phyloP scores from a whole-genome alignment of 2,797 vertebrate genomes.

The Aselliscus stoliczkanus region DNA sequence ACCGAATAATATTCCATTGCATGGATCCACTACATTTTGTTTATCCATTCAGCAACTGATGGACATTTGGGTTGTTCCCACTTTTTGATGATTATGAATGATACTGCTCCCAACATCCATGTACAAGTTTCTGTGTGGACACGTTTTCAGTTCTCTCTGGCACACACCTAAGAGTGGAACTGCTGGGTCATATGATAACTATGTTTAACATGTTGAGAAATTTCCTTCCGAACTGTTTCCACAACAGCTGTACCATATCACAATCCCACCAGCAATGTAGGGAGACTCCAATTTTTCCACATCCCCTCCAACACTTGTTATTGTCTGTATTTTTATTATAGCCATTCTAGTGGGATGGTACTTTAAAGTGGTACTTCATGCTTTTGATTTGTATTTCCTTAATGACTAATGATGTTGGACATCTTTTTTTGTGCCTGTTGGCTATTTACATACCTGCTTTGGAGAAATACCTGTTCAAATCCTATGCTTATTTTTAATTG shows the following conservation, averaged over 20 bases:
- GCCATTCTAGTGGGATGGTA: neutral
- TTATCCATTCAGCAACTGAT: neutral
- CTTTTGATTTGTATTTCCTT: neutral
- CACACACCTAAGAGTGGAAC: neutral
- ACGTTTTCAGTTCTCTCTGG: neutral
- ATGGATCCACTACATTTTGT: neutral
- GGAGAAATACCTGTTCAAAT: neutral
- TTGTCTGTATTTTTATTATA: neutral
- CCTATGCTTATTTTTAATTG: neutral
- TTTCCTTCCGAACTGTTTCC: neutral
- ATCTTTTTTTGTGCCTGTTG: neutral
- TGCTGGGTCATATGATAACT: neutral
- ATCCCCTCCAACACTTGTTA: neutral
- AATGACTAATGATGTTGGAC: neutral
- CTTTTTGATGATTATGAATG: neutral
- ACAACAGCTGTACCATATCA: neutral
- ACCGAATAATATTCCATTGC: neutral
- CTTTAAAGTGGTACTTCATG: neutral
- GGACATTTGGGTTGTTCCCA: neutral
- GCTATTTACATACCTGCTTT: neutral
- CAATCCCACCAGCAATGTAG: neutral
- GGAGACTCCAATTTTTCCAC: neutral
- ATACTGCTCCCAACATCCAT: neutral
- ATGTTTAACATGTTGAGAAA: neutral
- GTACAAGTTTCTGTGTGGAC: neutral